Evolutionary conservation across 2,888 invertebrate species (phyloP), one percentile per base, ranked within the genome.

Genomic region (Ormyrus pomaceus): DNA sequence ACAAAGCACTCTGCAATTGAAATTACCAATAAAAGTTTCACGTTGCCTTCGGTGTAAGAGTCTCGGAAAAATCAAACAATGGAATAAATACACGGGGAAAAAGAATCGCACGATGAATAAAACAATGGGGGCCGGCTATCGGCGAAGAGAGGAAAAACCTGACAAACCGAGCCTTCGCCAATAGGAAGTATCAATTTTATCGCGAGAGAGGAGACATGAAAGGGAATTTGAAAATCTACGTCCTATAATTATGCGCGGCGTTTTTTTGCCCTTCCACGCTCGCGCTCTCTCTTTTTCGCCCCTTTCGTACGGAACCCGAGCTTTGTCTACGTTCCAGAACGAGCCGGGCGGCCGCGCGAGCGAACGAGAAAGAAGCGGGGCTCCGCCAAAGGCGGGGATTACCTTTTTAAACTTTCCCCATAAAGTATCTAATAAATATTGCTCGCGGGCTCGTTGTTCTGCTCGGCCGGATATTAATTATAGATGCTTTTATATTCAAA

Each of bases 371-470:
- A 62, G 61, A 72, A 80, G 58, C 81, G 61, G 74, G 77, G 81
- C 74, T 71, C 81, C 65, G 76, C 79, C 83, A 82, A 85, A 83
- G 84, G 84, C 82, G 82, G 81, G 86, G 84, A 86, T 88, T 86
- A 86, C 85, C 87, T 87, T 88, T 88, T 87, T 87, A 88, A 88
- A 88, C 87, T 88, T 88, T 86, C 72, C 83, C 86, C 85, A 86
- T 87, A 87, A 88, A 88, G 84, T 86, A 86, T 87, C 86, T 86
- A 86, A 87, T 87, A 88, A 88, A 88, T 87, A 88, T 88, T 85
- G 86, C 85, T 83, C 83, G 82, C 72, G 84, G 82, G 69, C 83
- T 83, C 85, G 86, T 86, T 85, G 83, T 85, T 86, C 84, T 81
- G 82, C 83, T 83, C 82, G 82, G 81, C 82, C 83, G 86, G 86